Evolutionary conservation across 2,113 vertebrate genomes (phyloP), one percentile per base, ranked within the genome.

Genomic region (Cheilinus undulatus): DNA sequence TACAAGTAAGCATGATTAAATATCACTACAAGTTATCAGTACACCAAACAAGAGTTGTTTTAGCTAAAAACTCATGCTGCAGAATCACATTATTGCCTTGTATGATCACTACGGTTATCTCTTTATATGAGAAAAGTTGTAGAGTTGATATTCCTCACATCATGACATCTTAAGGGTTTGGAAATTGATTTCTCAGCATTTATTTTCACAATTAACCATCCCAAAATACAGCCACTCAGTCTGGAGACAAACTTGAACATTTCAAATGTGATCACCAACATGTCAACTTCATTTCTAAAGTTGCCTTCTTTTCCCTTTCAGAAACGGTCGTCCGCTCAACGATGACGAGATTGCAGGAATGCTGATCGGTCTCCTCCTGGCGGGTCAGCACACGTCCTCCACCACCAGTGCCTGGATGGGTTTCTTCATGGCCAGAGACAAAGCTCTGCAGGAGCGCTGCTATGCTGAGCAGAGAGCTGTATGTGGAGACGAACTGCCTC

Each of bases 361-460:
- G 97, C 93, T 99, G 38, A 99, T 99, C 0, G 97, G 97, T 19
- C 88, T 99, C 78, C 93, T 99, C 1, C 84, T 99, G 38, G 98
- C 97, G 0, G 98, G 97, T 15, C 98, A 99, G 91, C 98, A 99
- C 89, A 99, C 98, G 0, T 99, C 97, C 34, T 99, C 98, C 73
- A 99, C 97, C 80, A 99, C 97, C 22, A 97, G 96, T 0, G 88
- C 98, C 68, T 99, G 98, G 97, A 80, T 99, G 66, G 97, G 97
- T 28, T 99, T 99, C 93, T 99, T 97, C 89, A 77, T 99, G 66
- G 96, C 97, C 58, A 93, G 86, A 69, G 94, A 99, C 69, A 93
- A 92, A 64, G 22, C 82, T 0, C 60, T 97, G 19, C 97, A 99
- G 92, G 90, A 95, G 0, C 93, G 91, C 77, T 99, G 97, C 92